phyloP scores from a whole-genome alignment of 2,888 invertebrate species.

The Drosophila robusta region DNA sequence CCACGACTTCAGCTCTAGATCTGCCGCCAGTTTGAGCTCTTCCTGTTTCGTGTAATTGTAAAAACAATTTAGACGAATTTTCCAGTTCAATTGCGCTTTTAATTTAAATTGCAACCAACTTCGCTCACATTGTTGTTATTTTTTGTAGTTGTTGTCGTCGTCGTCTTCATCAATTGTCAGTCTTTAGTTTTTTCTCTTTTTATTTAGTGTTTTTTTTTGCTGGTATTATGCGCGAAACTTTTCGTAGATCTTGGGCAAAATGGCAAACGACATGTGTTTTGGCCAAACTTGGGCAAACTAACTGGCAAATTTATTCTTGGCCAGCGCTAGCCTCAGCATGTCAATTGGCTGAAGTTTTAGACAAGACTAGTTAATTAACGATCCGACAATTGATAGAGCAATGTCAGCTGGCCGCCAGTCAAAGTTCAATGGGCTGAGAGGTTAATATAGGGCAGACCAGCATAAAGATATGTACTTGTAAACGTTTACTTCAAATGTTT shows the following conservation, averaged over 20 bases:
- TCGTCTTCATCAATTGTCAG: slow-evolving; percentile 73
- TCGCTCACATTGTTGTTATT: slow-evolving; percentile 40
- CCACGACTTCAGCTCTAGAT: slow-evolving; percentile 31
- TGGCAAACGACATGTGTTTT: slow-evolving; percentile 11
- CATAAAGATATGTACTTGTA: neutral
- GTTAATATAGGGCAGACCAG: slow-evolving; percentile 20
- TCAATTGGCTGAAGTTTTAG: slow-evolving; percentile 58
- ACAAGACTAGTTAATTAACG: slow-evolving; percentile 55
- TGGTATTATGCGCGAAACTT: slow-evolving; percentile 56
- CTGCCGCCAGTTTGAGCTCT: slow-evolving; percentile 17
- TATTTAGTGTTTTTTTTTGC: slow-evolving; percentile 20
- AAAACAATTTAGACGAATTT: slow-evolving; percentile 76
- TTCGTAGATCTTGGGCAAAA: slow-evolving; percentile 40
- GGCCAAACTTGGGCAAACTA: slow-evolving; percentile 28
- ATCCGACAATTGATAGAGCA: slow-evolving; percentile 42
- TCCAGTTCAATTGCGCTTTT: slow-evolving; percentile 82
- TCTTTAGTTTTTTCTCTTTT: slow-evolving; percentile 19
- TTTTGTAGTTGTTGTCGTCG: slow-evolving; percentile 19
- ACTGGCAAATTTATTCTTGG: slow-evolving; percentile 56
- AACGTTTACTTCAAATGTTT: neutral
- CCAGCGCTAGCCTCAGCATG: slow-evolving; percentile 36
- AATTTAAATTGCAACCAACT: slow-evolving; percentile 73
- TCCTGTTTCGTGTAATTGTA: slow-evolving; percentile 68
- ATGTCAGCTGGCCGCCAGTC: slow-evolving; percentile 32
- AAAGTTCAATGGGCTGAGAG: slow-evolving; percentile 44